A percentile compares a stretch with the other conserved stretches of the same genome.
Evolutionary conservation across 2,113 vertebrate genomes (phyloP).

Genomic region (Petrocephalus microphthalmus): DNA sequence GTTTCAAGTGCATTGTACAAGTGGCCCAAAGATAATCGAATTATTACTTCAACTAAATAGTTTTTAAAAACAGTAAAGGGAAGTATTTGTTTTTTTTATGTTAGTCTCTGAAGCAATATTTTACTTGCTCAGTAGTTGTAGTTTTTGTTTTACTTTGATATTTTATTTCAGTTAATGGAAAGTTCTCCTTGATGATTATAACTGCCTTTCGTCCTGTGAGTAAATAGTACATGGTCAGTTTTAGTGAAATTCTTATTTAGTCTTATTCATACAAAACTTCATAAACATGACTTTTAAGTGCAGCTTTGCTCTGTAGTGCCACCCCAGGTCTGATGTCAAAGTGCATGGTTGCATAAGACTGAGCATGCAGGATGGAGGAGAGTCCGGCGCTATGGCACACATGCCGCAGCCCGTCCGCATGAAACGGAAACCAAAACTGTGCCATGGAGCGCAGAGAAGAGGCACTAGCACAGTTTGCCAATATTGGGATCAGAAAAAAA

Average conservation of each 20-base stretch:
- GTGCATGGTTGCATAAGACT: not conserved
- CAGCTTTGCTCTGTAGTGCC: not conserved
- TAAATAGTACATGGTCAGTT: not conserved
- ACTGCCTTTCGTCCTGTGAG: not conserved
- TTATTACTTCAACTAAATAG: not conserved
- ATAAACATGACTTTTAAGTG: not conserved
- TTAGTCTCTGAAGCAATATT: not conserved
- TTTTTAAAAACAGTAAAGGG: not conserved
- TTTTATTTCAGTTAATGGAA: not conserved
- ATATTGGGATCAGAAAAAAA: not conserved
- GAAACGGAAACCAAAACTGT: not conserved
- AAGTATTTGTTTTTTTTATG: not conserved
- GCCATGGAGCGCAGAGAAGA: not conserved
- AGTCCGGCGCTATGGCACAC: not conserved
- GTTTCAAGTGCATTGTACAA: not conserved
- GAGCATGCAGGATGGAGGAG: not conserved
- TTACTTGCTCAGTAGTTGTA: not conserved
- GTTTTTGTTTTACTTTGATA: not conserved
- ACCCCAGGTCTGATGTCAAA: not conserved
- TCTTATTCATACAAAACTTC: not conserved
- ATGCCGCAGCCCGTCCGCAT: not conserved
- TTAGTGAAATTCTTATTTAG: not conserved
- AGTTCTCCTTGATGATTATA: not conserved
- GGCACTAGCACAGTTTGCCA: not conserved
- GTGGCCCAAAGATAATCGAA: not conserved